Evolutionary conservation across 2,797 vertebrate species (phyloP).

Genomic region (Pseudocheirus occidentalis): DNA sequence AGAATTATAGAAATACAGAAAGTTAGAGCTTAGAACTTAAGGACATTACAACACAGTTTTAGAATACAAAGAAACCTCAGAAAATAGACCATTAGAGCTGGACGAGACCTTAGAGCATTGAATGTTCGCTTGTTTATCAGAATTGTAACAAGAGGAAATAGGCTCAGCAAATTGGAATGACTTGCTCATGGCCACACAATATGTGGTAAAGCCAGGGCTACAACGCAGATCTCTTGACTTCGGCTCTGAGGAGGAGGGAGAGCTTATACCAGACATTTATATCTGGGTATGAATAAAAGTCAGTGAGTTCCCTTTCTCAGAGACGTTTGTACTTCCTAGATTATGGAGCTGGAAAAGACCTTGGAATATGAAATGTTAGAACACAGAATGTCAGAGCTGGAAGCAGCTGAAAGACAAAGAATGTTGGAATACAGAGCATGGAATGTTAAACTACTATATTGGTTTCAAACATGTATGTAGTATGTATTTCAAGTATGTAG

Average conservation of each 20-base stretch:
- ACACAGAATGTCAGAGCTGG: not conserved
- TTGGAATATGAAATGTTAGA: not conserved
- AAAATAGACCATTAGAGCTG: not conserved
- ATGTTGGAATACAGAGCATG: not conserved
- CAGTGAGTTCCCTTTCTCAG: not conserved
- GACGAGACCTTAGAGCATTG: not conserved
- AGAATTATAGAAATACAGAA: not conserved
- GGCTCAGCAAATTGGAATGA: not conserved
- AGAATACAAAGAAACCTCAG: not conserved
- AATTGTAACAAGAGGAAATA: not conserved
- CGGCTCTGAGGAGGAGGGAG: not conserved
- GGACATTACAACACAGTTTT: not conserved
- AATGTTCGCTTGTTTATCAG: not conserved
- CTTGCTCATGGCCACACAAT: fast-evolving
- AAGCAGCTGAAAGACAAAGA: not conserved
- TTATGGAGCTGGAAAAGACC: not conserved
- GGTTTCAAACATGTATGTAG: not conserved
- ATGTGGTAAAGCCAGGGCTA: not conserved
- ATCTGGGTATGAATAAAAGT: not conserved
- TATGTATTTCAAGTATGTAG: not conserved
- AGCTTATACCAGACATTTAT: not conserved
- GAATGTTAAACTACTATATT: not conserved
- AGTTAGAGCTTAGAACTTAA: not conserved
- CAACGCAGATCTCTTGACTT: not conserved
- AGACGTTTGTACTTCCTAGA: not conserved